These are phyloP conservation scores for Cataglyphis rosenhaueri DNA, from an alignment of 2,888 invertebrate genomes.

Conservation along the genomic window DNA sequence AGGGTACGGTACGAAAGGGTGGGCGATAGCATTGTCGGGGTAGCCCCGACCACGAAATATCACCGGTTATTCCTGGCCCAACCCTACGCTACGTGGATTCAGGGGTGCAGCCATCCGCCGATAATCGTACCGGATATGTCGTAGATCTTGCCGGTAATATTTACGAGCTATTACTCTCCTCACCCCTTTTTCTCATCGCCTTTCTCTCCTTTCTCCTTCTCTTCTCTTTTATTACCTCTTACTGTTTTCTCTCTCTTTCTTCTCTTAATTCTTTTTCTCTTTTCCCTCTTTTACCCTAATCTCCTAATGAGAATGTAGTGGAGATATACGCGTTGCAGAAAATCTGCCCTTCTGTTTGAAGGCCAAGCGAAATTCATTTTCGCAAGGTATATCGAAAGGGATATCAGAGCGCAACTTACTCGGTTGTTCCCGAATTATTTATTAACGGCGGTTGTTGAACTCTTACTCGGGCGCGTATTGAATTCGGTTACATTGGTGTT, in stretches of 20 bases:
- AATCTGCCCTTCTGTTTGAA: background rate
- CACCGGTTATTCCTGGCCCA: slow-evolving; percentile 76
- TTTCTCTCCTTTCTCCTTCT: slow-evolving; percentile 14
- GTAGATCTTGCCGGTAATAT: slow-evolving; percentile 76
- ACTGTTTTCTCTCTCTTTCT: slow-evolving; percentile 13
- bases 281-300: background rate
- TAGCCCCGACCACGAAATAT: slow-evolving; percentile 80
- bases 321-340: slow-evolving; percentile 4
- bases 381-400: background rate
- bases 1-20: slow-evolving; percentile 63
- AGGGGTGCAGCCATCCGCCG: slow-evolving; percentile 72
- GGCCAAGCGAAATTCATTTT: slow-evolving; percentile 21
- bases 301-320: background rate
- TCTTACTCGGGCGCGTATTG: slow-evolving; percentile 2
- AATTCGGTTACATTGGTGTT: slow-evolving; percentile 50
- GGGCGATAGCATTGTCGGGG: slow-evolving; percentile 78
- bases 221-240: background rate
- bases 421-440: slow-evolving; percentile 42
- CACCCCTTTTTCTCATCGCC: background rate
- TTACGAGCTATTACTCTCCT: slow-evolving; percentile 71
- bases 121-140: slow-evolving; percentile 80
- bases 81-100: slow-evolving; percentile 58
- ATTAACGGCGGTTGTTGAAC: slow-evolving; percentile 50
- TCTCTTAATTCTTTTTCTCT: background rate
- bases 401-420: slow-evolving; percentile 29